Conservation (phyloP, 2,797 vertebrate genomes). For the Tragopan temminckii region DNA sequence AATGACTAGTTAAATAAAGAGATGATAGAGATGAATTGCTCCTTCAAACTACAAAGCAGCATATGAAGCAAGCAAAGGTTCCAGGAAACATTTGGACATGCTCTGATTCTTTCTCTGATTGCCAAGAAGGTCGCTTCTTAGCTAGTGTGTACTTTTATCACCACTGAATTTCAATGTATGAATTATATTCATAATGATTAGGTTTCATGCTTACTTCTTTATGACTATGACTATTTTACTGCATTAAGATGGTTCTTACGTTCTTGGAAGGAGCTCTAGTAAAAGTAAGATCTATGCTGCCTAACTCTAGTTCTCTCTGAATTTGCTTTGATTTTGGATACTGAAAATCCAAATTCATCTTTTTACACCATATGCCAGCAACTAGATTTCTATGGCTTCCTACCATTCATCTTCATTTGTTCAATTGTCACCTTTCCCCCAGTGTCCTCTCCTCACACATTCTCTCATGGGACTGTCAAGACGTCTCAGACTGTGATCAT, state of each 20-base stretch:
- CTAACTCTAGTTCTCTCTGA: not conserved
- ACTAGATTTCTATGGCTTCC: not conserved
- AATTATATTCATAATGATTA: not conserved
- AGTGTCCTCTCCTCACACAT: not conserved
- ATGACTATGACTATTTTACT: not conserved
- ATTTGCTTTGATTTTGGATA: not conserved
- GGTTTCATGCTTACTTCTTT: not conserved
- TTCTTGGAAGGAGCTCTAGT: not conserved
- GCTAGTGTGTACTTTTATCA: not conserved
- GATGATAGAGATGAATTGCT: not conserved
- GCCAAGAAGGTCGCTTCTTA: not conserved
- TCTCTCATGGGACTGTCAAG: not conserved
- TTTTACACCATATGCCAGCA: not conserved
- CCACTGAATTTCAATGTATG: not conserved
- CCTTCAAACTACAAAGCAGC: not conserved
- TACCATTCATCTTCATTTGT: not conserved
- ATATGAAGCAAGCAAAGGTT: not conserved
- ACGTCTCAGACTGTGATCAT: not conserved
- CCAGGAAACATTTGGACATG: not conserved
- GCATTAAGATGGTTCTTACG: not conserved
- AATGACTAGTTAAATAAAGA: not conserved
- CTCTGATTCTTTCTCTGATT: not conserved
- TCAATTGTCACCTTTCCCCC: not conserved
- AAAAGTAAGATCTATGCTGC: not conserved
- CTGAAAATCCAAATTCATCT: not conserved